phyloP scores from a whole-genome alignment of 1,140 invertebrate species.

The Cydia pomonella region DNA sequence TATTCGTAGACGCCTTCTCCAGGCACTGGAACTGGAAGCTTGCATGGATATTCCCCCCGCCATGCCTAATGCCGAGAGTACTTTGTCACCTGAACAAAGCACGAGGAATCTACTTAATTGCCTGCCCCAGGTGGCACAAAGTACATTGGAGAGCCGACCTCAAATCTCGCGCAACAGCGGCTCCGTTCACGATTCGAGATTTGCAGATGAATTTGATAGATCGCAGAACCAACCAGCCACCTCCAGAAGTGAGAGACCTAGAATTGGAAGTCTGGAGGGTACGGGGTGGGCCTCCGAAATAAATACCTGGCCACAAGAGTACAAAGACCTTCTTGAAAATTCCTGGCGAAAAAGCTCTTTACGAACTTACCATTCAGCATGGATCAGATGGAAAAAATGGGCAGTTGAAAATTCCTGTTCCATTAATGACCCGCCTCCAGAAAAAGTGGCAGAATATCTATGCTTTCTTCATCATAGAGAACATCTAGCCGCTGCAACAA shows the following conservation, averaged over 20 bases:
- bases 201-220: not conserved
- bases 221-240: not conserved
- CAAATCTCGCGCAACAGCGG: constrained; percentile 1
- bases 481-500: constrained; percentile 3
- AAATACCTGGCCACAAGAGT: not conserved
- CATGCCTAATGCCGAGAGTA: constrained; percentile 40
- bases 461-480: not conserved
- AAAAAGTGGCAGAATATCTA: constrained; percentile 9
- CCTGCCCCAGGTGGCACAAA: constrained; percentile 29
- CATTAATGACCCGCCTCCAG: not conserved
- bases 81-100: constrained; percentile 46
- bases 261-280: constrained; percentile 22
- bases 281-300: constrained; percentile 8
- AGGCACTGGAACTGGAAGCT: constrained; percentile 4
- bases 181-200: not conserved
- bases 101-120: constrained; percentile 33
- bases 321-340: not conserved
- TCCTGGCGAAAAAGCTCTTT: constrained; percentile 16
- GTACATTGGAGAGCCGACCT: constrained; percentile 34
- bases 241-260: constrained; percentile 3
- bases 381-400: constrained; percentile 25
- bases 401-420: too few species aligned
- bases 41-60: constrained; percentile 20
- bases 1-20: constrained; percentile 4
- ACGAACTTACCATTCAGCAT: constrained; percentile 1